Evolutionary conservation across 2,888 invertebrate genomes (phyloP).

Genomic region (Galerucella pusilla): DNA sequence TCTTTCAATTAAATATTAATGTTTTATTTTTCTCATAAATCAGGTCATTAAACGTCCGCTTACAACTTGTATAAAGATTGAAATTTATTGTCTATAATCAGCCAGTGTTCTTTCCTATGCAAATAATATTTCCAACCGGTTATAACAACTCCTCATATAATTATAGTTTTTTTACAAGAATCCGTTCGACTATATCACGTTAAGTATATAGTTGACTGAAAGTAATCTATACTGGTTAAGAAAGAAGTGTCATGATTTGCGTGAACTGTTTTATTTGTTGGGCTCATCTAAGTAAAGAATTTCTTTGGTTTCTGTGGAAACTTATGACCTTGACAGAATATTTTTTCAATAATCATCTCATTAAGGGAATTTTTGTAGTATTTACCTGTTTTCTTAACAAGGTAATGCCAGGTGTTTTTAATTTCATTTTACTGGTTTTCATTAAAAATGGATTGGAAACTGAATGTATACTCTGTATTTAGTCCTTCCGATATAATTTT

Average conservation of each 20-base stretch:
- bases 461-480: too few relatives aligned
- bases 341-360: not conserved
- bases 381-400: not conserved
- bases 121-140: not conserved
- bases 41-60: not conserved
- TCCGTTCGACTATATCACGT: slow-evolving; percentile 2
- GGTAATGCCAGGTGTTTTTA: not conserved
- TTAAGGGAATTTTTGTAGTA: not conserved
- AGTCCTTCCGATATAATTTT: too few relatives aligned
- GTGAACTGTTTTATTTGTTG: slow-evolving; percentile 5
- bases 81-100: slow-evolving; percentile 10
- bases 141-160: slow-evolving; percentile 1
- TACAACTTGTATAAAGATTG: not conserved
- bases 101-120: slow-evolving; percentile 4
- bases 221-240: slow-evolving; percentile 2
- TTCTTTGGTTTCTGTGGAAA: slow-evolving; percentile 5
- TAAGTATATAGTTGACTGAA: not conserved
- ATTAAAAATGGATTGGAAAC: not conserved
- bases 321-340: not conserved
- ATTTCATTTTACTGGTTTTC: not conserved
- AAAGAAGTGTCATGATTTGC: slow-evolving; percentile 7
- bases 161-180: slow-evolving; percentile 9
- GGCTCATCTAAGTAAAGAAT: not conserved
- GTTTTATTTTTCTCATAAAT: slow-evolving; percentile 2
- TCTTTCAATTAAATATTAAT: too few relatives aligned